These are phyloP conservation scores for Adelphocoris suturalis DNA, from an alignment of 2,888 invertebrate species.

Conservation along the genomic window DNA sequence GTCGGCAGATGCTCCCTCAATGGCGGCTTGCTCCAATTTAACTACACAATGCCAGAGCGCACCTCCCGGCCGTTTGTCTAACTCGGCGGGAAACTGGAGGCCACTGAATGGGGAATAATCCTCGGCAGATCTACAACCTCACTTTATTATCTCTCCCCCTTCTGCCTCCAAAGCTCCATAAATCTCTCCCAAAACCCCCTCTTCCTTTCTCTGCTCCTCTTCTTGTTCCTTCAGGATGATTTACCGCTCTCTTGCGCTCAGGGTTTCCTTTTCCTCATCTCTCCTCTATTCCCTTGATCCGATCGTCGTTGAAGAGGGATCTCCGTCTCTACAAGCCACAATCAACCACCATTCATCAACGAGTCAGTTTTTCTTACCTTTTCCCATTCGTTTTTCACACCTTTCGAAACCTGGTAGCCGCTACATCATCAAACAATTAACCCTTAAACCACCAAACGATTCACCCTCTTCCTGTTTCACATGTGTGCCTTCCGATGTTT, in stretches of 20 bases:
- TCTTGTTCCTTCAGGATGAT: constrained; percentile 67
- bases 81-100: constrained; percentile 69
- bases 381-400: constrained; percentile 66
- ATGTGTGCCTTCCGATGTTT: constrained; percentile 31
- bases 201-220: constrained; percentile 31
- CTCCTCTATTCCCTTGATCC: constrained; percentile 52
- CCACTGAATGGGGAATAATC: constrained; percentile 72
- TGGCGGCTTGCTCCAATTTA: constrained; percentile 71
- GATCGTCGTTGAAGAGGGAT: constrained; percentile 63
- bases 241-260: constrained; percentile 68
- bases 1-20: constrained; percentile 66
- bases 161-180: constrained; percentile 63
- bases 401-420: constrained; percentile 62
- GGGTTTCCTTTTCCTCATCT: constrained; percentile 50
- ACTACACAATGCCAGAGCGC: constrained; percentile 56
- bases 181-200: constrained; percentile 64
- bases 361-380: constrained; percentile 31
- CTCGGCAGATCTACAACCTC: constrained; percentile 73
- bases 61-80: constrained; percentile 66
- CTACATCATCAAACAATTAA: constrained; percentile 66
- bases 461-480: constrained; percentile 44
- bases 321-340: constrained; percentile 67
- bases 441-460: constrained; percentile 48
- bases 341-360: constrained; percentile 70
- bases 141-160: constrained; percentile 71